Conservation (phyloP, 2,888 invertebrate species). For the Tiliacea citrago region DNA sequence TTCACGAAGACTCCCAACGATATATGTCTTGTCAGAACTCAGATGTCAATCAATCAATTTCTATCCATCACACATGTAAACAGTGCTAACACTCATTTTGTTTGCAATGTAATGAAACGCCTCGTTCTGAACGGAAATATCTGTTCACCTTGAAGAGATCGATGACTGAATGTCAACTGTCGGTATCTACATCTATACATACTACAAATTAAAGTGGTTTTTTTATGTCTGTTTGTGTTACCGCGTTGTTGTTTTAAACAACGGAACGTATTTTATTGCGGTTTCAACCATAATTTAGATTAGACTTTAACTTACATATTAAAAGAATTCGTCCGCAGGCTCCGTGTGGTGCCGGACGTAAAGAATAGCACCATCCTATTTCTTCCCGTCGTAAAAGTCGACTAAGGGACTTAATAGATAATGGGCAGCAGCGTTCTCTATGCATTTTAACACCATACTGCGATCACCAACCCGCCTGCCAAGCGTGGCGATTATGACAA, state of each 20-base stretch:
- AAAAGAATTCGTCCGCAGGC: too few relatives aligned
- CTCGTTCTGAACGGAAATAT: slow-evolving; percentile 60
- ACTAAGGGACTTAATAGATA: too few relatives aligned
- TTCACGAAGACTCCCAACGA: neutral
- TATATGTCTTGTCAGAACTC: neutral
- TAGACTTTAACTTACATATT: too few relatives aligned
- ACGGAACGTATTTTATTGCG: neutral
- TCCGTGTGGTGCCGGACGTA: too few relatives aligned
- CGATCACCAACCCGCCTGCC: too few relatives aligned
- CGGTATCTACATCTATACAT: neutral
- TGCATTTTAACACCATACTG: too few relatives aligned
- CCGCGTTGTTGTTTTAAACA: neutral
- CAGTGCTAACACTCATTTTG: slow-evolving; percentile 29
- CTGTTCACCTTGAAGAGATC: slow-evolving; percentile 62
- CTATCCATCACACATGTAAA: slow-evolving; percentile 25
- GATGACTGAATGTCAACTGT: slow-evolving; percentile 34
- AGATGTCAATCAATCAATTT: slow-evolving; percentile 51
- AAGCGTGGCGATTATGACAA: too few relatives aligned
- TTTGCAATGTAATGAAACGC: slow-evolving; percentile 49
- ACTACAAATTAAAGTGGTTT: neutral
- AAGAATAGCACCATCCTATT: too few relatives aligned
- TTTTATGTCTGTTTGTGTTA: neutral
- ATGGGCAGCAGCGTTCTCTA: too few relatives aligned
- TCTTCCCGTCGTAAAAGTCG: too few relatives aligned
- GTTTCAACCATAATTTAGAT: too few relatives aligned